Percentiles rank a stretch among this genome's conserved stretches.
phyloP scores from a whole-genome alignment of 2,113 vertebrate genomes.

The Mohoua ochrocephala region DNA sequence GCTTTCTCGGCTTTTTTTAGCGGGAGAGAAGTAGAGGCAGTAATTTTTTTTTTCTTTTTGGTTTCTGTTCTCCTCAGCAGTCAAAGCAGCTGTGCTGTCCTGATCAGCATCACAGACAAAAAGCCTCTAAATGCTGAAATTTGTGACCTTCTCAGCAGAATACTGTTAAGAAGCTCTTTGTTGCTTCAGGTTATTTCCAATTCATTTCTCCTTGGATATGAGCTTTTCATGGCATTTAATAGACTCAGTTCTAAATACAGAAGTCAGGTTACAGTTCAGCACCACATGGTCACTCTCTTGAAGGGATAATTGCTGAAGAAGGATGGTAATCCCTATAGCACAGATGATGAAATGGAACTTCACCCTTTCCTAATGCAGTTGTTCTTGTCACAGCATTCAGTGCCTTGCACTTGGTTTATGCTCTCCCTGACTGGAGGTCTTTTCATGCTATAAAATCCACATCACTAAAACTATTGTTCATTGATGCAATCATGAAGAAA shows the following conservation, averaged over 20 bases:
- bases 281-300: conserved; percentile 39
- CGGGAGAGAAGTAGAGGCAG: not conserved
- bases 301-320: conserved; percentile 46
- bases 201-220: conserved; percentile 54
- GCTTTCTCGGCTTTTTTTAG: not conserved
- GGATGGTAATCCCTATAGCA: conserved; percentile 9
- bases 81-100: not conserved
- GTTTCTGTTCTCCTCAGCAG: not conserved
- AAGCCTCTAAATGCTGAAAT: conserved; percentile 38
- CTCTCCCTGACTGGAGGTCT: conserved; percentile 29
- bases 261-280: conserved; percentile 57
- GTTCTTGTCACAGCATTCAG: not conserved
- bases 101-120: conserved; percentile 41
- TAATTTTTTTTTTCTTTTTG: not conserved
- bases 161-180: conserved; percentile 44
- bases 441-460: conserved; percentile 54
- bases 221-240: conserved; percentile 54
- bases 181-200: conserved; percentile 67
- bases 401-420: not conserved
- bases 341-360: conserved; percentile 41
- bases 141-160: conserved; percentile 63
- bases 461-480: conserved; percentile 65
- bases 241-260: conserved; percentile 55
- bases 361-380: conserved; percentile 30
- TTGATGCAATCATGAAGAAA: conserved; percentile 71